Conservation (phyloP, 1,140 invertebrate species). For the Penaeus indicus region DNA sequence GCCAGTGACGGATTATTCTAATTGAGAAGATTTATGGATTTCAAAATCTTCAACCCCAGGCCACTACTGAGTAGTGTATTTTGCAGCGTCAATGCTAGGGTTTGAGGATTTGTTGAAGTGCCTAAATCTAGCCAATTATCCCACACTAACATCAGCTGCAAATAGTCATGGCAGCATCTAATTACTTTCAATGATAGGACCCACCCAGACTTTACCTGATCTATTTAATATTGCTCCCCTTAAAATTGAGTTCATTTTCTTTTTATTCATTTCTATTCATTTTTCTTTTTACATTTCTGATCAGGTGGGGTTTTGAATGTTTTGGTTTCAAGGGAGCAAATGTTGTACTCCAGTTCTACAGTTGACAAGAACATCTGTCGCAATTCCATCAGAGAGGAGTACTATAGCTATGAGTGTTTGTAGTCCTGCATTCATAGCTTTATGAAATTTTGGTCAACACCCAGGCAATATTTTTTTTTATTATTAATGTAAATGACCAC, state of each 20-base stretch:
- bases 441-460: no score
- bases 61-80: neutral
- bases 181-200: constrained; percentile 19
- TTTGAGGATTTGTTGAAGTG: neutral
- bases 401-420: no score
- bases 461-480: no score
- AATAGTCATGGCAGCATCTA: neutral
- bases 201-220: constrained; percentile 55
- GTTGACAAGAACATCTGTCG: no score
- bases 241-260: constrained; percentile 6
- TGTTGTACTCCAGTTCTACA: no score
- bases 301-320: no score
- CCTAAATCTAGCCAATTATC: neutral
- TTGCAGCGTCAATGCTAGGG: neutral
- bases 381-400: no score
- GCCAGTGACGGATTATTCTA: constrained; percentile 23
- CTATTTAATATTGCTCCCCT: constrained; percentile 6
- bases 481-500: no score
- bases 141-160: neutral
- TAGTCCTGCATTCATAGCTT: no score
- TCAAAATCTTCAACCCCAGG: neutral
- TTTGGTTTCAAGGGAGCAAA: no score
- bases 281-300: neutral
- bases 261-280: constrained; percentile 32
- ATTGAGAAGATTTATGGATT: constrained; percentile 15